Conservation (phyloP, 2,888 invertebrate species). For the Lottia gigantea region DNA sequence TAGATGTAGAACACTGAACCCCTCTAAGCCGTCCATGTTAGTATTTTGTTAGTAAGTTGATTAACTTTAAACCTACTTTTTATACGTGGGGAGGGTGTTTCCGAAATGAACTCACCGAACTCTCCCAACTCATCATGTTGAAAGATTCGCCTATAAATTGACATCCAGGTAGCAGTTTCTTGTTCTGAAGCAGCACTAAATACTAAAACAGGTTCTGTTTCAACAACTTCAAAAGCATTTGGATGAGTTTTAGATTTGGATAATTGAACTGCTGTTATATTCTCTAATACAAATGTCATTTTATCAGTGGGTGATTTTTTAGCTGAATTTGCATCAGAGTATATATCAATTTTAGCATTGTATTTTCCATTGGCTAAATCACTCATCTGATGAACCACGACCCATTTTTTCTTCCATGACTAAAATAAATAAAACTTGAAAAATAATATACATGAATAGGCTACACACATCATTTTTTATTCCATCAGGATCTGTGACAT, state of each 20-base stretch:
- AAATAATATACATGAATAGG: no score
- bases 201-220: constrained; percentile 45
- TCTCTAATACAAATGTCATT: constrained; percentile 50
- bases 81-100: background rate
- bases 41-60: background rate
- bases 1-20: background rate
- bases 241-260: constrained; percentile 49
- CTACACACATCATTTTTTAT: no score
- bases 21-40: background rate
- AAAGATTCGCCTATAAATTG: constrained; percentile 47
- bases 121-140: constrained; percentile 38
- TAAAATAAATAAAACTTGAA: constrained; percentile 29
- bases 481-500: no score
- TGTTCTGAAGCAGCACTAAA: constrained; percentile 42
- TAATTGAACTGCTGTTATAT: constrained; percentile 43
- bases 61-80: background rate
- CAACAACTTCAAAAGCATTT: constrained; percentile 54
- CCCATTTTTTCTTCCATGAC: constrained; percentile 57
- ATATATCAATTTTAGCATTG: constrained; percentile 50
- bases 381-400: constrained; percentile 51
- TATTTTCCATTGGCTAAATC: constrained; percentile 43
- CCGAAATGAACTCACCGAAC: constrained; percentile 24
- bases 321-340: constrained; percentile 40
- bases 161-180: constrained; percentile 51
- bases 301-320: constrained; percentile 38